Base-by-base conservation (phyloP, 1,140 invertebrate species). In the Eumeta japonica region DNA sequence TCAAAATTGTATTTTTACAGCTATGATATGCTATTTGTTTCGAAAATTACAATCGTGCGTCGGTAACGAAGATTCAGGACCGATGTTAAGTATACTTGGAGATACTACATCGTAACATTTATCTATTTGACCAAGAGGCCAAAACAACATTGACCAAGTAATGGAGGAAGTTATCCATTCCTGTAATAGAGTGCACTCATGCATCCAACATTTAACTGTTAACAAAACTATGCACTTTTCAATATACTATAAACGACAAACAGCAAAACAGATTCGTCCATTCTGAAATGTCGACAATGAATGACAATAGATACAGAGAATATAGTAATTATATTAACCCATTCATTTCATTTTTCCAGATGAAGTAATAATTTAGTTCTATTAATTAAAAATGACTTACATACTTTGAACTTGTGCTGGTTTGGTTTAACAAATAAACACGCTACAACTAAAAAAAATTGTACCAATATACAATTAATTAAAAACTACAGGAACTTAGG, bases 21-120 rank as follows among this genome's bases (percentile, higher is more conserved):
- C 84, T 86, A 87, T 87, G 84, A 87, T 87, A 87, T 87, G 84
- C 85, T 87, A 81, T 84, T 85, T 81, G 79, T 84, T 82, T 83
- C 79, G 80, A 80, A 80, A 80, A 79, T 78, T 78, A 80, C 79
- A 79, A 64, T 76, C 54, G n/a, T n/a, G n/a, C n/a, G n/a, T n/a
- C n/a, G n/a, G n/a, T n/a, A n/a, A n/a, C n/a, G n/a, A n/a, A n/a
- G n/a, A n/a, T n/a, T n/a, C n/a, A n/a, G n/a, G n/a, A n/a, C n/a
- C n/a, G n/a, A n/a, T n/a, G n/a, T n/a, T n/a, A n/a, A n/a, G n/a
- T n/a, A n/a, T n/a, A n/a, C n/a, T n/a, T n/a, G n/a, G n/a, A n/a
- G n/a, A n/a, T n/a, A n/a, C n/a, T n/a, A n/a, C n/a, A n/a, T n/a
- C n/a, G n/a, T n/a, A n/a, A n/a, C n/a, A n/a, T n/a, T n/a, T n/a